phyloP scores from a whole-genome alignment of 2,797 vertebrate species.

The Acanthornis magna region DNA sequence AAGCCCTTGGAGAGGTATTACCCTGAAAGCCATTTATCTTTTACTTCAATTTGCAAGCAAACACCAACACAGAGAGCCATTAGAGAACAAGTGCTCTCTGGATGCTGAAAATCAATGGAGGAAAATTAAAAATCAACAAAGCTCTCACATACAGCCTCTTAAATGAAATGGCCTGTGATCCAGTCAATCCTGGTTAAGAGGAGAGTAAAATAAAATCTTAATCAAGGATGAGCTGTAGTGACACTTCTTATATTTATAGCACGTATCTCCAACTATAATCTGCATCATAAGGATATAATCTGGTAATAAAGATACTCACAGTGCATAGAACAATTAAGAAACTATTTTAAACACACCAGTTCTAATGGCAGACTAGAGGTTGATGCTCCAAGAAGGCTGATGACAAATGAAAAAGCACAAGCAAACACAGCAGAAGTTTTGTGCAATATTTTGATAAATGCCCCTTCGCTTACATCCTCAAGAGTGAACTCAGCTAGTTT shows the following conservation, averaged over 20 bases:
- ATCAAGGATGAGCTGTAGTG: constrained; percentile 53
- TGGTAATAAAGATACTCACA: neutral
- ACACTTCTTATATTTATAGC: constrained; percentile 27
- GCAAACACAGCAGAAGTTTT: neutral
- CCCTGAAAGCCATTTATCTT: constrained; percentile 69
- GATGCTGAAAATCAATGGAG: constrained; percentile 73
- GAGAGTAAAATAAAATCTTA: constrained; percentile 67
- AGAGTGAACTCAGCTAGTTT: neutral
- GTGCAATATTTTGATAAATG: neutral
- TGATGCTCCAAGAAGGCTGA: neutral
- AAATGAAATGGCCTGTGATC: constrained; percentile 69
- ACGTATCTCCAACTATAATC: neutral
- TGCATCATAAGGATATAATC: neutral
- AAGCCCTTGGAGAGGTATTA: constrained; percentile 66
- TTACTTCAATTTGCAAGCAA: constrained; percentile 71
- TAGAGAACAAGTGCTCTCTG: constrained; percentile 71
- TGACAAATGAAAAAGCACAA: neutral
- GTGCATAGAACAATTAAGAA: neutral
- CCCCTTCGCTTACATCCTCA: neutral
- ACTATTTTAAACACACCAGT: neutral
- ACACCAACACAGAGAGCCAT: constrained; percentile 68
- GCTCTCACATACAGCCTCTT: constrained; percentile 60
- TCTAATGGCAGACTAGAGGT: neutral
- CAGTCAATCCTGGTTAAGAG: constrained; percentile 66
- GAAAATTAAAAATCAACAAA: constrained; percentile 78